phyloP scores from a whole-genome alignment of 2,113 vertebrate species.

The Leucopternis melanops region DNA sequence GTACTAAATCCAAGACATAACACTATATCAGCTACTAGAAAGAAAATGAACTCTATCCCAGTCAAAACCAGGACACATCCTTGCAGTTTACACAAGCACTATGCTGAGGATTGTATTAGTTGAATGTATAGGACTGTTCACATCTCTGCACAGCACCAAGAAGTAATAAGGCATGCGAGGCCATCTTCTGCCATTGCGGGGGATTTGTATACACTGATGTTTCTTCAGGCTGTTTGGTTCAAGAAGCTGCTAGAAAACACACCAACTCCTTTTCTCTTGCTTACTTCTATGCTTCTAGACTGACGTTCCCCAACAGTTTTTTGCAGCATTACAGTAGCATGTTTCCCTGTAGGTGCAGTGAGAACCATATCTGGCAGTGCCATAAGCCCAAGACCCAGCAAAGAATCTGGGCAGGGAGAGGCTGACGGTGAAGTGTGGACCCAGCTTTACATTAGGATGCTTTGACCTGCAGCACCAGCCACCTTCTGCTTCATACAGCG shows the following conservation, averaged over 20 bases:
- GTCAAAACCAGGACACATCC: too few relatives aligned
- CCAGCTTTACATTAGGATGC: not conserved
- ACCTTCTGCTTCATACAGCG: not conserved
- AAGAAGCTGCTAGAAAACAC: not conserved
- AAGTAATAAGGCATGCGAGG: not conserved
- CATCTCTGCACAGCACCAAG: not conserved
- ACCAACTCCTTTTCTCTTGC: not conserved
- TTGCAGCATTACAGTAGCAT: fast-evolving
- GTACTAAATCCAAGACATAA: too few relatives aligned
- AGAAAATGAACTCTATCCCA: too few relatives aligned
- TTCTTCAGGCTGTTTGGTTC: not conserved
- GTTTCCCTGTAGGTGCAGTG: not conserved
- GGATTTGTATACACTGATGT: fast-evolving
- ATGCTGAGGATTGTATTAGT: not conserved
- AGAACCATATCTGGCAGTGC: not conserved
- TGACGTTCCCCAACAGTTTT: fast-evolving
- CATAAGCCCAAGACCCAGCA: not conserved
- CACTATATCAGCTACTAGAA: too few relatives aligned
- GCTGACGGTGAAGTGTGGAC: not conserved
- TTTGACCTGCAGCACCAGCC: not conserved
- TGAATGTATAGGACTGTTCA: not conserved
- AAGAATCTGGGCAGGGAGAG: not conserved
- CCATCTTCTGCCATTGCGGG: not conserved
- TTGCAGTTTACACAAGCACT: too few relatives aligned
- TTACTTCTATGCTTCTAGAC: not conserved